Evolutionary conservation across 2,888 invertebrate species (phyloP).

Genomic region (Cryptops parisi): DNA sequence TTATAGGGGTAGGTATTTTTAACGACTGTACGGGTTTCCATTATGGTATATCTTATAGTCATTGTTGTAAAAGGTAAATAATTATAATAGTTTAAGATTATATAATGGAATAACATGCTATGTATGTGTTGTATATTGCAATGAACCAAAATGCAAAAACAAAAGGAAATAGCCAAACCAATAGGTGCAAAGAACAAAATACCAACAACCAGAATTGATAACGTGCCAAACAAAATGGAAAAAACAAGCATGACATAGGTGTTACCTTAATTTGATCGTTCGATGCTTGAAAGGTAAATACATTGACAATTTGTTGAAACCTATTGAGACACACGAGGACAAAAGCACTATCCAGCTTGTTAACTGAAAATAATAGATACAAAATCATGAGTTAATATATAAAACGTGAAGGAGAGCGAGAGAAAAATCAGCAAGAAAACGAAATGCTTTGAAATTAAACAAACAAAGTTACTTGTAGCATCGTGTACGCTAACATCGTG

Average conservation of each 20-base stretch:
- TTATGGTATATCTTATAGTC: no score
- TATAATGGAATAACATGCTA: not conserved
- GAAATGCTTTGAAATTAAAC: no score
- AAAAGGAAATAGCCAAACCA: not conserved
- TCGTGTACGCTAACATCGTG: conserved; percentile 30
- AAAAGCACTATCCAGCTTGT: conserved; percentile 33
- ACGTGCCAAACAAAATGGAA: no score
- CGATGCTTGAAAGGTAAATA: conserved; percentile 35
- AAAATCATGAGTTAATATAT: not conserved
- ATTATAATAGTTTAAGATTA: no score
- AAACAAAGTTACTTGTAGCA: conserved; percentile 24
- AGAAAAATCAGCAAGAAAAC: no score
- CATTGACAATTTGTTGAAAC: conserved; percentile 35
- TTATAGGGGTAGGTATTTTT: no score
- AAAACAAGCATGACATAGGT: no score
- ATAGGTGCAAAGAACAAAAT: no score
- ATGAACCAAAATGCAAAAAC: not conserved
- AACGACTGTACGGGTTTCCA: no score
- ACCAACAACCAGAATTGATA: no score
- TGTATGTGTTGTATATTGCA: not conserved
- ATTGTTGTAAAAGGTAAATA: no score
- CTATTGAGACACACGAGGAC: conserved; percentile 34
- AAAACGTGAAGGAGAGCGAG: not conserved
- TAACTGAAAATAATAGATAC: conserved; percentile 20
- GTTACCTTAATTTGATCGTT: conserved; percentile 33